Conservation (phyloP, 37 sponge, comb jelly and placozoan genomes). For the Aphrocallistes beatrix region DNA sequence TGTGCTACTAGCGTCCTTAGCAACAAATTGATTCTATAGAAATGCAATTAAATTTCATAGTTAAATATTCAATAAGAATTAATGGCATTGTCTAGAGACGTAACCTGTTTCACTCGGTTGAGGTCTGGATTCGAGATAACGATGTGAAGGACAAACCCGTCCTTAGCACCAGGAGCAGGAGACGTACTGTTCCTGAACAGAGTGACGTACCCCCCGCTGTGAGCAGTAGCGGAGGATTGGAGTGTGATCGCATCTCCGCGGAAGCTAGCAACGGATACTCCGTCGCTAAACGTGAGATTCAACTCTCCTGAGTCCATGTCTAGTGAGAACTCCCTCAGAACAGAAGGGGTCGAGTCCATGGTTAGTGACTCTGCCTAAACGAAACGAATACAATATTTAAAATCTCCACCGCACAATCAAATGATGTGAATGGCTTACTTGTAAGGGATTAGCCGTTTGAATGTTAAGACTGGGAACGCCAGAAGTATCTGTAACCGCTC, state of each 20-base stretch:
- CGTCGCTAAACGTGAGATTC: conserved; percentile 20
- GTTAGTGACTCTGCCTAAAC: background rate
- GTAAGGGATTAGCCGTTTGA: background rate
- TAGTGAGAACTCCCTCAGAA: background rate
- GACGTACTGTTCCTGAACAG: conserved; percentile 28
- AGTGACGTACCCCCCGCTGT: conserved; percentile 4
- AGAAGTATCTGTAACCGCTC: background rate
- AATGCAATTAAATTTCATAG: conserved; percentile 5
- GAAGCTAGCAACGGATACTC: conserved; percentile 16
- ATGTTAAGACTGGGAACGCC: background rate
- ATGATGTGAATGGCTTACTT: background rate
- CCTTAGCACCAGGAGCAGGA: conserved; percentile 20
- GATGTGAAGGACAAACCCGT: conserved; percentile 39
- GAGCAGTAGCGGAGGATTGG: conserved; percentile 20
- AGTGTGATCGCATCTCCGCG: conserved; percentile 18
- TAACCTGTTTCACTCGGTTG: background rate
- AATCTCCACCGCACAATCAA: background rate
- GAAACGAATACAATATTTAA: background rate
- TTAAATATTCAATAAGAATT: background rate
- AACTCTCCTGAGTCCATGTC: conserved; percentile 22
- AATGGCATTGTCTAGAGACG: background rate
- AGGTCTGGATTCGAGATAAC: background rate
- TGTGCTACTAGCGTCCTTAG: conserved; percentile 31
- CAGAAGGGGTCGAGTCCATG: background rate
- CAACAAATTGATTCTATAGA: conserved; percentile 26